Evolutionary conservation across 2,113 vertebrate genomes (phyloP).

Genomic region (Isichthys henryi): DNA sequence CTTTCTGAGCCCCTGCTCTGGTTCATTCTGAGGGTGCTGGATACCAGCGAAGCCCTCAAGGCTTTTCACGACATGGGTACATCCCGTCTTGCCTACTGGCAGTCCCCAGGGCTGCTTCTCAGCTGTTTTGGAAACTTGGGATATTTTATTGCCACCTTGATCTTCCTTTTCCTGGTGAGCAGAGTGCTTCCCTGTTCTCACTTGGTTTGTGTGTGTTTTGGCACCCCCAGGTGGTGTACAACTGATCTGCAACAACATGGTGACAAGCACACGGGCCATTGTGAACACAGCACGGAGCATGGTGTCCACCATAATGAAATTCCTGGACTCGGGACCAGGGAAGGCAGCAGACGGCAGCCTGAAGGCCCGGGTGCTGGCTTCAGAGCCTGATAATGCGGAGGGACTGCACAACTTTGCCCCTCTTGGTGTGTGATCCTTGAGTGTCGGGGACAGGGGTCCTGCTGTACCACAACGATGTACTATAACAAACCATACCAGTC

Average conservation of each 20-base stretch:
- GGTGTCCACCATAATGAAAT: conserved; percentile 99
- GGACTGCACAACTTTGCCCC: conserved; percentile 98
- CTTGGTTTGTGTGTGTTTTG: background rate
- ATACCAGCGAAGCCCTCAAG: conserved; percentile 94
- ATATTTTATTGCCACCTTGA: background rate
- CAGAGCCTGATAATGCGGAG: conserved; percentile 94
- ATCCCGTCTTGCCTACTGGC: conserved; percentile 22
- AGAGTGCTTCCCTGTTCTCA: background rate
- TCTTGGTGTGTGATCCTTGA: conserved; percentile 62
- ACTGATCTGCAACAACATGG: conserved; percentile 99
- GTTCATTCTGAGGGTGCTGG: conserved; percentile 94
- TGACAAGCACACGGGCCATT: conserved; percentile 95
- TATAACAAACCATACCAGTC: background rate
- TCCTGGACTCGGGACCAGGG: conserved; percentile 88
- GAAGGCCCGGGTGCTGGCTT: conserved; percentile 88
- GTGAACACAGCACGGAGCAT: conserved; percentile 98
- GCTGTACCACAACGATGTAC: background rate
- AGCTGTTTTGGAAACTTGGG: background rate
- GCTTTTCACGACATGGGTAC: conserved; percentile 98
- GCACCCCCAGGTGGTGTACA: conserved; percentile 80
- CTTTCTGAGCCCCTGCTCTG: conserved; percentile 93
- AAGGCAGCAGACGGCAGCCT: conserved; percentile 85
- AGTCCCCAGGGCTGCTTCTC: background rate
- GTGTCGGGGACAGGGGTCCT: background rate
- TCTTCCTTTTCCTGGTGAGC: background rate